Base-by-base conservation (phyloP, 2,113 vertebrate species). In the Lucifuga dentata region DNA sequence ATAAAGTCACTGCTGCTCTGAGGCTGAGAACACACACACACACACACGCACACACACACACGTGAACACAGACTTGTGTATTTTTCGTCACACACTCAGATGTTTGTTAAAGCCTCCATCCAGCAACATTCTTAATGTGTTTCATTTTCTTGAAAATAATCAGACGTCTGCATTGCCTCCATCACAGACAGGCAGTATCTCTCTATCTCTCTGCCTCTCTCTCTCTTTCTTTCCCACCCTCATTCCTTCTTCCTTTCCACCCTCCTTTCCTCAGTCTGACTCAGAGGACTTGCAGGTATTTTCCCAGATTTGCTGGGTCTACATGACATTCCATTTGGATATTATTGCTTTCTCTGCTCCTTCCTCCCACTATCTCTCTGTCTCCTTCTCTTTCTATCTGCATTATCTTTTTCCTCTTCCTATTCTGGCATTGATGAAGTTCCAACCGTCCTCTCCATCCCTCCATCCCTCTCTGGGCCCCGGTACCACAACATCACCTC, bases 111-210 rank as follows among this genome's bases (percentile, higher is more conserved):
- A 43, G 5, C 44, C 69, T 7, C 67, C 11, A 19, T 57, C 60
- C 66, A 80, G 71, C 43, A 58, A 20, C 80, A 84, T 85, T 86
- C 80, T 63, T 43, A 2, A 24, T 65, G 39, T 73, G 64, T 82
- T 83, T 81, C 73, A 86, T 80, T 81, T 63, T 55, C 73, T 65
- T 63, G 64, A 68, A 85, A 84, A 86, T 81, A 76, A 79, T 73
- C 66, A 56, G 21, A 66, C 50, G 26, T 12, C 11, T 26, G 39
- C 26, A 29, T 29, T 29, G 26, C 57, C 59, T 40, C 17, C 40
- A 52, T 21, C 45, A 17, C 8, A 43, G n/a, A 40, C 53, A 16
- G 36, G 12, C 81, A 77, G 20, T 23, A 46, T 43, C n/a, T 48
- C 10, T 43, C 21, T n/a, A n/a, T n/a, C n/a, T n/a, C 29, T 19